Base-by-base conservation (phyloP, 2,888 invertebrate species). In the Dryobotodes eremita region DNA sequence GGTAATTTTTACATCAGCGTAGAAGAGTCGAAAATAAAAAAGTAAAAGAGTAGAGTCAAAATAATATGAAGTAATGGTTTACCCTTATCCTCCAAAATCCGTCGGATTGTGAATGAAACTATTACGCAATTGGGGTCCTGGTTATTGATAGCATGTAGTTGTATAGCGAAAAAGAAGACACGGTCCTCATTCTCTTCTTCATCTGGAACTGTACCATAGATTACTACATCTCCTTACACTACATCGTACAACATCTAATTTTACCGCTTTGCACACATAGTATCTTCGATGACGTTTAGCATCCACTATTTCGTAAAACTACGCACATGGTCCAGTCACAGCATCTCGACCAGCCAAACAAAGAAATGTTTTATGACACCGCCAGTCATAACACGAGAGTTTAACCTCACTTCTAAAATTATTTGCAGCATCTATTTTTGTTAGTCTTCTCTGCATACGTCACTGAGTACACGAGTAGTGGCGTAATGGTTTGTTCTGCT, bases 311-410 rank as follows among this genome's bases (percentile, higher is more conserved):
- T 61, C 53, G 59, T 79, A 48, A 72, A 69, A 42, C 31, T 46
- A 71, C 76, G 77, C 64, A 76, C 26, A 11, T 50, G 26, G 23
- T 68, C 50, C 15, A 23, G 50, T 50, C n/a, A 65, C 62, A 66
- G 69, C 80, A 74, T 78, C 77, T 61, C 57, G 6, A 36, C 55
- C 65, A 75, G 42, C 76, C 71, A 78, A 77, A 79, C 87, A 88
- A 79, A 86, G 66, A 71, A 64, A 70, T 80, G 66, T 79, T 79
- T 79, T 85, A 77, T 82, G 72, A 78, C 73, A 74, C 65, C 62
- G 50, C 78, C 77, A 83, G 86, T 89, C 83, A 88, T 70, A 89
- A 89, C 88, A 86, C 82, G 42, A 71, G 70, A 83, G 80, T 77
- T 82, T 75, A 82, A 77, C 86, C 79, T 88, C 73, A 76, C 71